Base-by-base conservation (phyloP, 2,113 vertebrate genomes). In the Rissa tridactyla region DNA sequence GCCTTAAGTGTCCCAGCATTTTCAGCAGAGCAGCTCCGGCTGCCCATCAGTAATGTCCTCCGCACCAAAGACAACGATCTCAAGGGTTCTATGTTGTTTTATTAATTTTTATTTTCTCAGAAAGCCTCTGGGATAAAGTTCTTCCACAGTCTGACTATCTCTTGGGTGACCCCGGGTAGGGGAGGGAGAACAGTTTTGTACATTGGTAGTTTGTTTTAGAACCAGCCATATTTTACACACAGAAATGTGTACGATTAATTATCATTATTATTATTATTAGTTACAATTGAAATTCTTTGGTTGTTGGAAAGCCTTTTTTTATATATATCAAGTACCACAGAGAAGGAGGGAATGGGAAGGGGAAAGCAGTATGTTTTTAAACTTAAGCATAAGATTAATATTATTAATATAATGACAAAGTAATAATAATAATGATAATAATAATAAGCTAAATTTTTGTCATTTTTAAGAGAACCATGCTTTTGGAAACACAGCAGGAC, bases 401-500 rank as follows among this genome's bases (percentile, higher is more conserved):
- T 97, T 98, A 98, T 98, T 98, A 98, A 98, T 98, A 98, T 98
- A 98, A 97, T 91, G 87, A 92, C 30, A 96, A 96, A 94, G 58
- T 75, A 84, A 98, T 97, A 97, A 98, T 97, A 73, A 97, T 97
- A 57, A 94, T 96, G 22, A 96, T 95, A 54, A 95, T 97, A 81
- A 95, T 97, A 89, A 94, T 96, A 97, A 98, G 96, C 95, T 98
- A 97, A 66, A 19, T 60, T 76, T 60, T 73, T 78, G 81, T 96
- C 80, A 84, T 95, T 96, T 97, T 97, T 94, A 97, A 97, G 87
- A 97, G 86, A 97, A 81, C 49, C 89, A 77, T 95, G 95, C 95
- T 98, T 98, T 96, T 36, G 42, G 83, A 98, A 98, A 98, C 93
- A 95, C 96, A 97, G 92, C 95, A 96, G 98, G 97, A 97, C 96